Evolutionary conservation across 2,113 vertebrate species (phyloP).

Genomic region (Channa maculata): DNA sequence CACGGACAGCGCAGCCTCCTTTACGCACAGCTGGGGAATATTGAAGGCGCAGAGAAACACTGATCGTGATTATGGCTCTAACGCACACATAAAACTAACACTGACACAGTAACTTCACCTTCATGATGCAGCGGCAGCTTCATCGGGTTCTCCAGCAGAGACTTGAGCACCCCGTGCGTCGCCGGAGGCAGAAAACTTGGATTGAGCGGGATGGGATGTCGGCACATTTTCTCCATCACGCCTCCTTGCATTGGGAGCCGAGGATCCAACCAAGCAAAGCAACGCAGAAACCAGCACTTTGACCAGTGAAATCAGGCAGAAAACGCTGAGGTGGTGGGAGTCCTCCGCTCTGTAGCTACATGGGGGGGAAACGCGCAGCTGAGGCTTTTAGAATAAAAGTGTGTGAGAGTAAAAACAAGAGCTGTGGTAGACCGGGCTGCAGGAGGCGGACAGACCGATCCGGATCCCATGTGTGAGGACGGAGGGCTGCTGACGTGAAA

Average conservation of each 20-base stretch:
- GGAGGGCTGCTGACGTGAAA: constrained; percentile 77
- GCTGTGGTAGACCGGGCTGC: constrained; percentile 27
- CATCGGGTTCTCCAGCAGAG: constrained; percentile 93
- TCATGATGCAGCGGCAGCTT: constrained; percentile 91
- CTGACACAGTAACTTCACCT: constrained; percentile 71
- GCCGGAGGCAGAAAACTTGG: constrained; percentile 86
- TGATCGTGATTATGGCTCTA: too few relatives aligned
- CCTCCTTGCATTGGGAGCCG: constrained; percentile 12
- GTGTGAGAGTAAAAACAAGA: too few relatives aligned
- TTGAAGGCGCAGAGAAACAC: too few relatives aligned
- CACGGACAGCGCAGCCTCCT: too few relatives aligned
- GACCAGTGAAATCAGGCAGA: not conserved
- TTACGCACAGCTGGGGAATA: too few relatives aligned
- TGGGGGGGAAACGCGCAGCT: too few relatives aligned
- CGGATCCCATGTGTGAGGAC: constrained; percentile 83
- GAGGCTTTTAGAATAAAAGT: not conserved
- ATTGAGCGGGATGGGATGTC: constrained; percentile 81
- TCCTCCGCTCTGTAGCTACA: not conserved
- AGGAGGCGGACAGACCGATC: constrained; percentile 46
- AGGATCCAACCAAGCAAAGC: not conserved
- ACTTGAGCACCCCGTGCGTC: constrained; percentile 93
- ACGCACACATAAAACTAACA: too few relatives aligned
- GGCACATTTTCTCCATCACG: constrained; percentile 87
- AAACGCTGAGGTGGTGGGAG: not conserved
- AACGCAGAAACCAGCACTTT: not conserved